Percentiles rank a stretch among this genome's conserved stretches.
Evolutionary conservation across 2,888 invertebrate genomes (phyloP).

Genomic region (Philonicus albiceps): DNA sequence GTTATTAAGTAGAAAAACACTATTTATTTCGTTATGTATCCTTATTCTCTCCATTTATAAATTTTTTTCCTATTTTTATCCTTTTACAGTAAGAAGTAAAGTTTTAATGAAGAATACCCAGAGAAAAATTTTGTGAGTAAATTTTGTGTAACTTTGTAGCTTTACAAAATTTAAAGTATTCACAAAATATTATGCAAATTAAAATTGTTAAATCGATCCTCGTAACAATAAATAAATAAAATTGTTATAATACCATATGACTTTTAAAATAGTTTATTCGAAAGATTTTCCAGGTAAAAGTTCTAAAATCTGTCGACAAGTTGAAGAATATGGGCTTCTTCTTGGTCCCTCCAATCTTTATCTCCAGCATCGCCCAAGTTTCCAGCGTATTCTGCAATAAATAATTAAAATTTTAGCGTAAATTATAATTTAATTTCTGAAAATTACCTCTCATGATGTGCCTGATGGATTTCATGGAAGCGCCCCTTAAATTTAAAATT

Average conservation of each 20-base stretch:
- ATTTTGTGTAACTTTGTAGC: not conserved
- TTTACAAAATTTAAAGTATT: not conserved
- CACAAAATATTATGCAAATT: not conserved
- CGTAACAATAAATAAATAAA: not conserved
- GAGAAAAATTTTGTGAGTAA: not conserved
- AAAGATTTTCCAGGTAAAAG: not conserved
- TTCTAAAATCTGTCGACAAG: constrained; percentile 91
- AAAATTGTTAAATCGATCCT: not conserved
- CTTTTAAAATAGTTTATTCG: not conserved
- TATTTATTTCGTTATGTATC: constrained; percentile 8
- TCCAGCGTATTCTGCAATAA: constrained; percentile 85
- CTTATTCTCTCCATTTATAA: not conserved
- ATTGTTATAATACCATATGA: not conserved
- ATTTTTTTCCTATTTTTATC: not conserved
- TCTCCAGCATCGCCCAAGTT: constrained; percentile 92
- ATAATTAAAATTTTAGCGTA: not conserved
- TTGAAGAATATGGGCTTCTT: constrained; percentile 90
- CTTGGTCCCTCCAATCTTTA: constrained; percentile 83
- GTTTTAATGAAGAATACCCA: not conserved
- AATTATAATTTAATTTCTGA: too few relatives aligned
- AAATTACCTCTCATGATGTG: constrained; percentile 93
- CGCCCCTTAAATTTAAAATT: constrained; percentile 87
- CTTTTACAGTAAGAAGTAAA: not conserved
- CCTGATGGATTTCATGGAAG: constrained; percentile 90
- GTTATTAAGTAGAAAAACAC: constrained; percentile 9